A percentile compares a stretch with the other conserved stretches of the same genome.
phyloP scores from a whole-genome alignment of 1,140 invertebrate genomes.

The Hypsibius dujardini region DNA sequence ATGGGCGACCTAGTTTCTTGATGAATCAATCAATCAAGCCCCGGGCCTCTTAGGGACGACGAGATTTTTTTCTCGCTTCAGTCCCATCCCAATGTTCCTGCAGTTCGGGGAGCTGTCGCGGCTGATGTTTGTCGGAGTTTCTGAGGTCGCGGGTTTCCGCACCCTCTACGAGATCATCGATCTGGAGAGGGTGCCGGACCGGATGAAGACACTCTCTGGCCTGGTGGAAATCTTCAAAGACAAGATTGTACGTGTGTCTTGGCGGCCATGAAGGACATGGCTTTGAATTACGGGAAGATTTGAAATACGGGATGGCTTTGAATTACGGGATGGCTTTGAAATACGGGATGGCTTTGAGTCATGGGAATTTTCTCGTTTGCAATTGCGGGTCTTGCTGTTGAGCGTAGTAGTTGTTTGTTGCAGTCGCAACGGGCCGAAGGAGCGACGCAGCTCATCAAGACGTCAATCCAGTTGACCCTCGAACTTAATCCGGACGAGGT shows the following conservation, averaged over 20 bases:
- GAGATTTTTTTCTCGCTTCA: constrained; percentile 31
- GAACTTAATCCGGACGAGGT: background rate
- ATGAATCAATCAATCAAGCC: background rate
- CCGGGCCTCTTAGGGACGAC: background rate
- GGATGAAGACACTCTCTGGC: constrained; percentile 60
- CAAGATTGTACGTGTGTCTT: constrained; percentile 32
- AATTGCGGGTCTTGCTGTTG: background rate
- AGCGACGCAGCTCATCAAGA: background rate
- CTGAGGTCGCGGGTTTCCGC: constrained; percentile 49
- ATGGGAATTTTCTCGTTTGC: background rate
- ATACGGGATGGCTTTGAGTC: no score
- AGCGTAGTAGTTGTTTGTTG: background rate
- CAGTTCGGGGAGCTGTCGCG: constrained; percentile 63
- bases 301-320: no score
- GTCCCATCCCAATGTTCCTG: constrained; percentile 64
- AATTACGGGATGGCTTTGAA: no score
- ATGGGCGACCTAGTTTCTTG: no score
- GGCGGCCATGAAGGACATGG: background rate
- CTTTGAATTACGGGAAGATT: no score
- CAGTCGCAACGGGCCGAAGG: background rate
- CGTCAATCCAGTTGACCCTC: background rate
- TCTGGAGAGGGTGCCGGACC: constrained; percentile 55
- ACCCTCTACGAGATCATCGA: constrained; percentile 73
- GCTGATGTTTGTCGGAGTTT: constrained; percentile 59
- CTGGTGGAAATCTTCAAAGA: constrained; percentile 35